Conservation (phyloP, 1,140 invertebrate species). For the Aricia agestis region DNA sequence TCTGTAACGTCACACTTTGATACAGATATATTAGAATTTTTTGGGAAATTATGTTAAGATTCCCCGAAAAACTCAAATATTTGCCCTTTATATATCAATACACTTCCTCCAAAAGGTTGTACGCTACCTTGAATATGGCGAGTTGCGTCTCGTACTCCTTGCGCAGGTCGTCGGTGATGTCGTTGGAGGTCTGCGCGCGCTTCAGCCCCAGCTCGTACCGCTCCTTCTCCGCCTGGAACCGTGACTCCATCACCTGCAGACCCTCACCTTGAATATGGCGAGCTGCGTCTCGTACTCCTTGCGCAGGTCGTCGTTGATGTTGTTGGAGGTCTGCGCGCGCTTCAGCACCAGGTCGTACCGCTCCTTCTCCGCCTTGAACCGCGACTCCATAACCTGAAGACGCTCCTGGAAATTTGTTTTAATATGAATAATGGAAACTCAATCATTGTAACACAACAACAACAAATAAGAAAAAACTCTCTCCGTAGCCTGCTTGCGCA, state of each 20-base stretch:
- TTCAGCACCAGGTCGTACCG: slow-evolving; percentile 81
- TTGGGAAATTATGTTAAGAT: no score
- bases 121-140: slow-evolving; percentile 82
- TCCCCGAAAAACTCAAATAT: no score
- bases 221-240: slow-evolving; percentile 54
- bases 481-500: no score
- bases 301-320: slow-evolving; percentile 83
- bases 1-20: no score
- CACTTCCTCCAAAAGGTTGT: no score
- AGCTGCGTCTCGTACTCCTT: slow-evolving; percentile 86
- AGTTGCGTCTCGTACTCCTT: slow-evolving; percentile 86
- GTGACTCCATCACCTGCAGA: no score
- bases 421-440: no score
- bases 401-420: slow-evolving; percentile 71
- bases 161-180: slow-evolving; percentile 83
- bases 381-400: slow-evolving; percentile 81
- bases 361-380: slow-evolving; percentile 82
- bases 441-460: no score
- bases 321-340: slow-evolving; percentile 81
- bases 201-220: slow-evolving; percentile 81
- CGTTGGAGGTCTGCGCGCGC: slow-evolving; percentile 81
- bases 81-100: no score
- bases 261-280: slow-evolving; percentile 79
- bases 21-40: no score
- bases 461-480: no score